These are phyloP conservation scores for Antennarius striatus DNA, from an alignment of 2,113 vertebrate species.

Conservation along the genomic window DNA sequence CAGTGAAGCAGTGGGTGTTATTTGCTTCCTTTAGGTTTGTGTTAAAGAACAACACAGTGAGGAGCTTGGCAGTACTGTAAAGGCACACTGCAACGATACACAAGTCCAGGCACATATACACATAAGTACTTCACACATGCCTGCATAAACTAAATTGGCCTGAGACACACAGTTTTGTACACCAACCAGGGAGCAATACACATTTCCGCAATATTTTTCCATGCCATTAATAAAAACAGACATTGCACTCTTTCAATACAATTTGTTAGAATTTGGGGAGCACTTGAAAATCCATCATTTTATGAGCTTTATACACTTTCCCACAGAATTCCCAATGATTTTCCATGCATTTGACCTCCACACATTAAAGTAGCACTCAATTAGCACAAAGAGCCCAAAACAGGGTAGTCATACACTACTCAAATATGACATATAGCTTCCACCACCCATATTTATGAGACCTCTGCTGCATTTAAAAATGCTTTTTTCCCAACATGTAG, in stretches of 20 bases:
- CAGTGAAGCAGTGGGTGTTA: slow-evolving; percentile 38
- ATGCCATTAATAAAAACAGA: slow-evolving; percentile 61
- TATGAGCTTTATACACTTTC: slow-evolving; percentile 61
- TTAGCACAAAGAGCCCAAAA: slow-evolving; percentile 35
- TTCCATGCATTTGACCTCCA: slow-evolving; percentile 45
- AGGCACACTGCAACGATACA: slow-evolving; percentile 32
- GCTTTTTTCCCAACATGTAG: background rate
- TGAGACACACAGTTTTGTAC: slow-evolving; percentile 23
- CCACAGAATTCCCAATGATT: slow-evolving; percentile 59
- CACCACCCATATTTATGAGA: slow-evolving; percentile 31
- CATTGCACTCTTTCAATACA: slow-evolving; percentile 55
- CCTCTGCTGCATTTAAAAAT: slow-evolving; percentile 15
- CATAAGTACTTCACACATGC: slow-evolving; percentile 52
- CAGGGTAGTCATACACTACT: slow-evolving; percentile 12
- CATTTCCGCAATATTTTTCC: slow-evolving; percentile 59
- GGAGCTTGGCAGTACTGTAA: slow-evolving; percentile 32
- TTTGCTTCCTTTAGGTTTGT: slow-evolving; percentile 42
- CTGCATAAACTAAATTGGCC: slow-evolving; percentile 58
- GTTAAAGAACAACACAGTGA: slow-evolving; percentile 38
- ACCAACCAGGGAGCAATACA: slow-evolving; percentile 45
- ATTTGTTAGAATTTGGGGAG: slow-evolving; percentile 62
- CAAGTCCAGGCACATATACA: slow-evolving; percentile 46
- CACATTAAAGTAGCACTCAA: slow-evolving; percentile 60
- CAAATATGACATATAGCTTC: slow-evolving; percentile 39
- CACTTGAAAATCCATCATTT: slow-evolving; percentile 66